Conservation (phyloP, 2,797 vertebrate species). For the Neostethus bicornis region DNA sequence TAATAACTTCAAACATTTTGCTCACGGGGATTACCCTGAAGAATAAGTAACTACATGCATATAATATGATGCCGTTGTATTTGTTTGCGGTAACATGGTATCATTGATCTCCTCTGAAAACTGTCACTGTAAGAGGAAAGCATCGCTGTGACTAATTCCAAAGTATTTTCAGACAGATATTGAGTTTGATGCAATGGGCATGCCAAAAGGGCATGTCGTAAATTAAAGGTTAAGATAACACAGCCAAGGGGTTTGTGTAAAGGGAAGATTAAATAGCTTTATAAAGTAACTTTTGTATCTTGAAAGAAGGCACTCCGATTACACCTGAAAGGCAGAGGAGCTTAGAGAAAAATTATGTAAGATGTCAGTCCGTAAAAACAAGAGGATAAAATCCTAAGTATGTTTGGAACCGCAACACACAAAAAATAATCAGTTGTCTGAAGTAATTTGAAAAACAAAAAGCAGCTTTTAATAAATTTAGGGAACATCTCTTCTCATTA, state of each 20-base stretch:
- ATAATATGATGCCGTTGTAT: conserved; percentile 25
- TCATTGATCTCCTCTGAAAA: conserved; percentile 15
- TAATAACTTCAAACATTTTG: conserved; percentile 19
- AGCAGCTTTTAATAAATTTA: too few species aligned
- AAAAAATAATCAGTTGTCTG: too few species aligned
- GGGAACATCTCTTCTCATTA: too few species aligned
- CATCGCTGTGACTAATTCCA: not conserved
- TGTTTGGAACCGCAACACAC: too few species aligned
- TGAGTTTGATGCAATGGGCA: too few species aligned
- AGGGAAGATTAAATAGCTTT: not conserved
- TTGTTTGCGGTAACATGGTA: conserved; percentile 1
- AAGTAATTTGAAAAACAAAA: too few species aligned
- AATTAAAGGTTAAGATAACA: too few species aligned
- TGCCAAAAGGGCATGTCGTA: too few species aligned
- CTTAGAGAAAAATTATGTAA: not conserved
- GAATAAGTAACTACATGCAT: conserved; percentile 8
- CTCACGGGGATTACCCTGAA: conserved; percentile 6
- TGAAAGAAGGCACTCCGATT: not conserved
- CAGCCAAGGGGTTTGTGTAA: not conserved
- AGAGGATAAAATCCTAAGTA: too few species aligned
- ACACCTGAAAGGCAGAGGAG: not conserved
- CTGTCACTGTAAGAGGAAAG: conserved; percentile 1
- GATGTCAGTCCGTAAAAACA: not conserved
- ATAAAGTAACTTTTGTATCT: not conserved
- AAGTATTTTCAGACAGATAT: not conserved